Percentiles rank a stretch among this genome's conserved stretches.
Conservation (phyloP, 30 jellyfish, hydroid and myxozoan genomes). For the Turritopsis rubra region DNA sequence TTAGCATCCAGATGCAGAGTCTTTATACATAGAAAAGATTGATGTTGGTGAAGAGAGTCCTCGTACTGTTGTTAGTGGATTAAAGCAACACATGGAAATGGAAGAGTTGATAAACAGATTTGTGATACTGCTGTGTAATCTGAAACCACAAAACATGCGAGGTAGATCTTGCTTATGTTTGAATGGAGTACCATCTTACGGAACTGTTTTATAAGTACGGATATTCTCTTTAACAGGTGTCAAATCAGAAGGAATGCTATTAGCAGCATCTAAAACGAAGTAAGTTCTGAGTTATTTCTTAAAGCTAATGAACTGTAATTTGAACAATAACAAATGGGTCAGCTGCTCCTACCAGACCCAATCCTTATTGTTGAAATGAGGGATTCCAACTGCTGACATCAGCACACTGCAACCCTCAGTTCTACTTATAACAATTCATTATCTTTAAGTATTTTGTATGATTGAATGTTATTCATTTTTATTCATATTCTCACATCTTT, state of each 20-base stretch:
- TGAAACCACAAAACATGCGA: constrained; percentile 92
- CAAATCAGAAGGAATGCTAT: constrained; percentile 85
- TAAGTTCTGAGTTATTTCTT: too few relatives aligned
- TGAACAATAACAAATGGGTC: too few relatives aligned
- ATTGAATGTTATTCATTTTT: too few relatives aligned
- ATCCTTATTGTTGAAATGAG: too few relatives aligned
- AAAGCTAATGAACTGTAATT: too few relatives aligned
- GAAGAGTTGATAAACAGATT: constrained; percentile 53
- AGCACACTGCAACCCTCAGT: too few relatives aligned
- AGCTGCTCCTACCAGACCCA: too few relatives aligned
- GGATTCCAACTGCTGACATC: too few relatives aligned
- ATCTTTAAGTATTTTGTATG: too few relatives aligned
- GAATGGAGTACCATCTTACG: background rate
- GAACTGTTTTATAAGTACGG: background rate
- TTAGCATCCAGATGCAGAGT: constrained; percentile 93
- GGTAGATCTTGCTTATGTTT: too few relatives aligned
- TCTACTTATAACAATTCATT: too few relatives aligned
- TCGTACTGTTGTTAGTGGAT: constrained; percentile 90
- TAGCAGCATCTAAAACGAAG: constrained; percentile 92
- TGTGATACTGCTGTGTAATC: constrained; percentile 69
- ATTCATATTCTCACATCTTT: too few relatives aligned
- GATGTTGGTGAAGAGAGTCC: constrained; percentile 91
- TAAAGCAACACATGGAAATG: constrained; percentile 43
- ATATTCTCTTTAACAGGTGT: constrained; percentile 48
- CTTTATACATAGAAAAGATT: constrained; percentile 73